Evolutionary conservation across 2,888 invertebrate species (phyloP).

Genomic region (Zelleria hepariella): DNA sequence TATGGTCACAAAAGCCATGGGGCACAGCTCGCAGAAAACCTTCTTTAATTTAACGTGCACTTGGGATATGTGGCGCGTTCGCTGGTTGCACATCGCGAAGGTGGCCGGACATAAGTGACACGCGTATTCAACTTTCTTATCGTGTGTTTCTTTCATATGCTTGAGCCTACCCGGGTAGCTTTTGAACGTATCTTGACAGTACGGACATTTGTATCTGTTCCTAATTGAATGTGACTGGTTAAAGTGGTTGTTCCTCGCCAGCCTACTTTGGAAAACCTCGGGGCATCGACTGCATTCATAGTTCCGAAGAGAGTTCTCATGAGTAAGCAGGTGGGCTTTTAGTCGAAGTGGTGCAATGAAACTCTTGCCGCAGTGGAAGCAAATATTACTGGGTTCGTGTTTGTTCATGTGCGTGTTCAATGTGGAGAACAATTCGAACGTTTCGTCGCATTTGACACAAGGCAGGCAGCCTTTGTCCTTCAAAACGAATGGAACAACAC

Average conservation of each 20-base stretch:
- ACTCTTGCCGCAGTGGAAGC: constrained; percentile 51
- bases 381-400: constrained; percentile 56
- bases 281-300: constrained; percentile 45
- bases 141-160: constrained; percentile 39
- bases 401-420: constrained; percentile 52
- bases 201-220: constrained; percentile 35
- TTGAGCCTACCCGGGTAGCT: constrained; percentile 38
- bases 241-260: constrained; percentile 36
- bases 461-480: constrained; percentile 27
- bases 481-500: constrained; percentile 44
- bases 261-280: constrained; percentile 31
- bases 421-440: constrained; percentile 44
- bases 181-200: constrained; percentile 47
- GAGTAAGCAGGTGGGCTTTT: constrained; percentile 40
- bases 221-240: constrained; percentile 32
- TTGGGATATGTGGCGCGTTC: constrained; percentile 48
- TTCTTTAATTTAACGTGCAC: constrained; percentile 45
- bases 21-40: constrained; percentile 40
- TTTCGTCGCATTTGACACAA: constrained; percentile 40
- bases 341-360: constrained; percentile 41
- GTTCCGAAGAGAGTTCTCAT: constrained; percentile 24
- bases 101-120: constrained; percentile 49
- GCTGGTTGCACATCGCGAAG: constrained; percentile 42
- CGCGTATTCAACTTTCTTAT: constrained; percentile 42
- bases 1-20: constrained; percentile 39